Conservation (phyloP, 2,797 vertebrate species). For the Dendrocincla fuliginosa region DNA sequence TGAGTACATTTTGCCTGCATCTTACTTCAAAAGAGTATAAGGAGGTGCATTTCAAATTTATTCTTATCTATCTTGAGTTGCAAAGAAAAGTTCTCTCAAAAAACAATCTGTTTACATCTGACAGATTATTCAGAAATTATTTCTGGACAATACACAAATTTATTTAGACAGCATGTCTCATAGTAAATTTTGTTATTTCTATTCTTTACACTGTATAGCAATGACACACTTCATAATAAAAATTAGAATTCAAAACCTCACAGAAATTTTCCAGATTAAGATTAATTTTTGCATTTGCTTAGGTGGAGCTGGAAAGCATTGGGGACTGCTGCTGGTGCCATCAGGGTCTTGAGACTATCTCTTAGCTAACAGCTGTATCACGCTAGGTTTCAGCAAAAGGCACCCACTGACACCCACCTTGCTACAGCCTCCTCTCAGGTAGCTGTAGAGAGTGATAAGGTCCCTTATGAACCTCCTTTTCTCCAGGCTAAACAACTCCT, state of each 20-base stretch:
- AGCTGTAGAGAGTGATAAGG: not conserved
- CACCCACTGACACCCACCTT: not conserved
- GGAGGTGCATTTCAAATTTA: not conserved
- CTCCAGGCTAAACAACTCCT: not conserved
- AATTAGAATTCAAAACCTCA: not conserved
- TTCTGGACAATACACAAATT: constrained; percentile 1
- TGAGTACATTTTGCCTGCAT: not conserved
- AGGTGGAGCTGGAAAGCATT: not conserved
- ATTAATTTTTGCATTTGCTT: not conserved
- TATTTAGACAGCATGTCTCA: constrained; percentile 5
- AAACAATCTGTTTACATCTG: not conserved
- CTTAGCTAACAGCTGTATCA: not conserved
- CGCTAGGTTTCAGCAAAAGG: not conserved
- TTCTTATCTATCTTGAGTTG: not conserved
- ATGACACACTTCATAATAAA: not conserved
- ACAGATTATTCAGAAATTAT: constrained; percentile 17
- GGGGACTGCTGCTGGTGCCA: not conserved
- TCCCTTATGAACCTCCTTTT: not conserved
- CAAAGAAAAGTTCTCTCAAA: not conserved
- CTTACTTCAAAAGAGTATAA: not conserved
- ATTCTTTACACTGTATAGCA: not conserved
- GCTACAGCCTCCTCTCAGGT: not conserved
- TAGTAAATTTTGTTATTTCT: constrained; percentile 9
- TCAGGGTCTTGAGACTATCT: not conserved
- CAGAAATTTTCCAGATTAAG: not conserved